Evolutionary conservation across 2,797 vertebrate species (phyloP).

Genomic region (Fundulus diaphanus): DNA sequence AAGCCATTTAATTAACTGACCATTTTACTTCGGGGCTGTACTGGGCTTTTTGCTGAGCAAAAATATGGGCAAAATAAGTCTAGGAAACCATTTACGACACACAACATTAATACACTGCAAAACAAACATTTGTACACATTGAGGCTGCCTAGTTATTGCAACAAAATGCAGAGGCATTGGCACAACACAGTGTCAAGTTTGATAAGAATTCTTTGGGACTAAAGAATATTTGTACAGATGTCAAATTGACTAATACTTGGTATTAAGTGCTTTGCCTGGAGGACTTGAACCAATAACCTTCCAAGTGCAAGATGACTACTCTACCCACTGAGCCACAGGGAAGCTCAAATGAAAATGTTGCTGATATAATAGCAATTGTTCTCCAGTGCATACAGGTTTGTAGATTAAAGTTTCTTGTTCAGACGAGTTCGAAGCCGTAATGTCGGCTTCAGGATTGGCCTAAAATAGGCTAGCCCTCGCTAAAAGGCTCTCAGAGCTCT

Average conservation of each 20-base stretch:
- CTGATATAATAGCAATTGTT: neutral
- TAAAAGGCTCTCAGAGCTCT: neutral
- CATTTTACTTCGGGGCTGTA: neutral
- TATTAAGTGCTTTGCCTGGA: too few relatives aligned
- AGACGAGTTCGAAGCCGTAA: neutral
- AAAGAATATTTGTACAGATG: neutral
- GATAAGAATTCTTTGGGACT: neutral
- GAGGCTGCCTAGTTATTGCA: neutral
- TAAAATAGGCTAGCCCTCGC: neutral
- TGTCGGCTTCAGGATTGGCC: neutral
- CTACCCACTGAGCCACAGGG: too few relatives aligned
- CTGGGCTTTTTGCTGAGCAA: too few relatives aligned
- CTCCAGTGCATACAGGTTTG: neutral
- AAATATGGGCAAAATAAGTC: neutral
- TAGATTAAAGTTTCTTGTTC: neutral
- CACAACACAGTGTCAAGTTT: neutral
- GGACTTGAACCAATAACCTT: too few relatives aligned
- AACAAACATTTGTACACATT: neutral
- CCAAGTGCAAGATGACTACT: too few relatives aligned
- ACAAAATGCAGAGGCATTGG: too few relatives aligned
- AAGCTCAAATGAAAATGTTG: neutral
- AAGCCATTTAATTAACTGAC: slow-evolving; percentile 21
- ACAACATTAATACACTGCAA: neutral
- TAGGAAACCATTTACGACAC: neutral
- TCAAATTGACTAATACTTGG: too few relatives aligned